Base-by-base conservation (phyloP, 2,797 vertebrate species). In the Catamblyrhynchus diadema region DNA sequence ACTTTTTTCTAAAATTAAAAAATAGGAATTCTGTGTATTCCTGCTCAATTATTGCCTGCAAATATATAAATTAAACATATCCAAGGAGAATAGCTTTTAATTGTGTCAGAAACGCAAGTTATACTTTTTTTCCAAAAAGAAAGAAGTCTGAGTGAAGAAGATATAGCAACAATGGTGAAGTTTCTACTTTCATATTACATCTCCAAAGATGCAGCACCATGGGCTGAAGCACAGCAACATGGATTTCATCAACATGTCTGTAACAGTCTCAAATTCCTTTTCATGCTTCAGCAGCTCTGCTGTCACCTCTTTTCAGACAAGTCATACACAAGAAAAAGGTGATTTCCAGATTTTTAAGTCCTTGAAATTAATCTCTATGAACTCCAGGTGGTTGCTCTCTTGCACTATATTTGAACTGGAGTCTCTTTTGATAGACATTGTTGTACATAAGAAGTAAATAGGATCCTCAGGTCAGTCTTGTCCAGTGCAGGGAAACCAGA, bases 1-100 rank as follows among this genome's bases (percentile, higher is more conserved):
- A 12, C 60, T 88, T 94, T 95, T 74, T 32, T 48, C 65, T 83
- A 39, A 80, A 81, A 91, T 83, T 51, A 92, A 81, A 92, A 86
- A 78, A 21, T 35, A 59, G 2, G 24, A 59, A 14, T 90, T 84
- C 59, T 39, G 25, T 60, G 39, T 53, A 71, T 86, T 73, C 20
- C 42, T 67, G 27, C 50, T 73, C 69, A 39, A 32, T 93, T 89
- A 61, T 47, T 77, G 45, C 32, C 59, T 83, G 35, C 16, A 90
- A 87, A 67, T 72, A 48, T 4, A 66, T 19, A 78, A 67, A 57
- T 59, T 15, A 65, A 87, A 70, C 12, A 5, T 33, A 82, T 33
- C 28, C 35, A 81, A 59, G 13, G 18, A 72, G 47, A 61, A 78
- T 7, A 78, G 44, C 33, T 35, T 67, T 30, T 23, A 65, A 25